phyloP scores from a whole-genome alignment of 2,797 vertebrate genomes.

The Austrolebias charrua region DNA sequence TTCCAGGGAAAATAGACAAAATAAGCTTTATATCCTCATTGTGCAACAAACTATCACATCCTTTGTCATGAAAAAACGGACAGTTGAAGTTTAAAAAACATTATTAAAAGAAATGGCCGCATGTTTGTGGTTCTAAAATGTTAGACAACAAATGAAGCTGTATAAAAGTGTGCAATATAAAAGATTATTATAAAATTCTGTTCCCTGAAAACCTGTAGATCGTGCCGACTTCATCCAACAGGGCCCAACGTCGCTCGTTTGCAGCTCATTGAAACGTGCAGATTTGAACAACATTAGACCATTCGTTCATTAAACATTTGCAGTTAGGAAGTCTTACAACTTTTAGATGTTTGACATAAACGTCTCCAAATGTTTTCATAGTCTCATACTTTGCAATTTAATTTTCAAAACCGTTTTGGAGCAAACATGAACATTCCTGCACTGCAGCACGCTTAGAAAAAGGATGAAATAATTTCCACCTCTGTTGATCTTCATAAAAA shows the following conservation, averaged over 20 bases:
- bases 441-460: conserved; percentile 4
- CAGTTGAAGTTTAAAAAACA: neutral
- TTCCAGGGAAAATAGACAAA: neutral
- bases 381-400: conserved; percentile 6
- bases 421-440: conserved; percentile 16
- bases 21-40: neutral
- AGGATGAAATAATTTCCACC: conserved; percentile 4
- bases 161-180: neutral
- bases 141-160: neutral
- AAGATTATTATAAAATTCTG: too few species aligned
- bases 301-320: neutral
- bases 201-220: too few species aligned
- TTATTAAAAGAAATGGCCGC: too few species aligned
- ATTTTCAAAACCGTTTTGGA: conserved; percentile 10
- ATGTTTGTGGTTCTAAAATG: too few species aligned
- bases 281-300: neutral
- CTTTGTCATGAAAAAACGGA: neutral
- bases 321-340: neutral
- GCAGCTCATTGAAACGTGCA: too few species aligned
- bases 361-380: neutral
- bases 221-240: too few species aligned
- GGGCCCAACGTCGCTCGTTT: too few species aligned
- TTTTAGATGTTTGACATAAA: neutral
- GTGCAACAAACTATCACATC: neutral
- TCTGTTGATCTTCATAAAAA: conserved; percentile 38